phyloP scores from a whole-genome alignment of 2,113 vertebrate genomes.

The Melozone crissalis region DNA sequence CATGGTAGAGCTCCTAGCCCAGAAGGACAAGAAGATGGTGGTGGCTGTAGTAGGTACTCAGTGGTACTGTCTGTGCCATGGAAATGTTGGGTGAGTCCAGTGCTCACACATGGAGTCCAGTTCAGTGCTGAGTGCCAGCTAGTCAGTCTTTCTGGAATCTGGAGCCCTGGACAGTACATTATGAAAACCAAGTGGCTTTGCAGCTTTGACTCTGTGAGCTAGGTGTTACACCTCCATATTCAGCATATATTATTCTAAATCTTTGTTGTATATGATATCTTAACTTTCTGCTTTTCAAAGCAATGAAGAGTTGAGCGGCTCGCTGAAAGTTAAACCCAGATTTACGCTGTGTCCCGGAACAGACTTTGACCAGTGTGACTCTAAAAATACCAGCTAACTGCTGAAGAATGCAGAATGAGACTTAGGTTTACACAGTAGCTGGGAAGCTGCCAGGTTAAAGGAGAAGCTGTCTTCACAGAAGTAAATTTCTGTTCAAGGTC shows the following conservation, averaged over 20 bases:
- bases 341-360: not conserved
- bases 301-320: not conserved
- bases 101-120: fast-evolving
- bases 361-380: slow-evolving; percentile 42
- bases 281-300: not conserved
- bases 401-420: slow-evolving; percentile 52
- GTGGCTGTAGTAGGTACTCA: not conserved
- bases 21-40: not conserved
- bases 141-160: not conserved
- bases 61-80: not conserved
- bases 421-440: slow-evolving; percentile 33
- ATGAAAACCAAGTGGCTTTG: not conserved
- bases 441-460: slow-evolving; percentile 31
- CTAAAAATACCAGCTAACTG: slow-evolving; percentile 47
- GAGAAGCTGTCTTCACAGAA: slow-evolving; percentile 2
- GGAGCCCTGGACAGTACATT: not conserved
- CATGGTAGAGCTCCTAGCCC: not conserved
- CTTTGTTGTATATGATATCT: not conserved
- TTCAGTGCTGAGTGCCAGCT: fast-evolving
- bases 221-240: not conserved
- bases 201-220: not conserved
- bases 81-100: not conserved
- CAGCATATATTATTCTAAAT: not conserved
- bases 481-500: slow-evolving; percentile 2
- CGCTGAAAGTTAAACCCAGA: not conserved